Evolutionary conservation across 2,888 invertebrate genomes (phyloP).

Genomic region (Andrena fulva): DNA sequence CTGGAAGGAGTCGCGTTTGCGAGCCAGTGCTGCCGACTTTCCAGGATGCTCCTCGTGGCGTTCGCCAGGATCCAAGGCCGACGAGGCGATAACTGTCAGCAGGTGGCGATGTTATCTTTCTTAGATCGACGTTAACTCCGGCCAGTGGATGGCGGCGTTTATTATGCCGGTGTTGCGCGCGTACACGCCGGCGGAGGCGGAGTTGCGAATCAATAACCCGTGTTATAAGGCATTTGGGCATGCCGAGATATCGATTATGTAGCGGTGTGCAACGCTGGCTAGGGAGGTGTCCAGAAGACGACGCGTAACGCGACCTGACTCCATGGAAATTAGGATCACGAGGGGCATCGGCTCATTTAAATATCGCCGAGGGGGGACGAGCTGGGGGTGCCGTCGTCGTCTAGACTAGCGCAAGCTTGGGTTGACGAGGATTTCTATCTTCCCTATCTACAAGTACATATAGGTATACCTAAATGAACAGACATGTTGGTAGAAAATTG

Average conservation of each 20-base stretch:
- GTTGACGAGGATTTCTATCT: too few species aligned
- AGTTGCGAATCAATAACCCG: conserved; percentile 73
- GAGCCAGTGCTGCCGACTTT: conserved; percentile 3
- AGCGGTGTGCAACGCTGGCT: conserved; percentile 55
- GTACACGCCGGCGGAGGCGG: conserved; percentile 60
- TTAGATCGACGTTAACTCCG: conserved; percentile 38
- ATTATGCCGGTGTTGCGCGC: conserved; percentile 65
- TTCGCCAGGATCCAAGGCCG: conserved; percentile 24
- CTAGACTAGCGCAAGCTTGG: neutral
- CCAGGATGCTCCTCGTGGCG: conserved; percentile 18
- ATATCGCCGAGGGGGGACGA: neutral
- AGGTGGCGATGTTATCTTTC: conserved; percentile 32
- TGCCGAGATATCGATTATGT: conserved; percentile 72
- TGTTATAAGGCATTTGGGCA: conserved; percentile 74
- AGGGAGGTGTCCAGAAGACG: conserved; percentile 57
- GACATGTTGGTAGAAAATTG: too few species aligned
- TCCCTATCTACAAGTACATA: too few species aligned
- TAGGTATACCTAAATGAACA: too few species aligned
- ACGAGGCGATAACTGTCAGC: conserved; percentile 18
- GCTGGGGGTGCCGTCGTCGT: neutral
- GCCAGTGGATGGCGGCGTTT: conserved; percentile 41
- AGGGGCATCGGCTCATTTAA: neutral
- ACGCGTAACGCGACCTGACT: conserved; percentile 53
- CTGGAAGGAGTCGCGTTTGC: too few species aligned
- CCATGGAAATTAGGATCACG: conserved; percentile 45